These are phyloP conservation scores for Pluvialis apricaria DNA, from an alignment of 2,113 vertebrate genomes.

Conservation along the genomic window DNA sequence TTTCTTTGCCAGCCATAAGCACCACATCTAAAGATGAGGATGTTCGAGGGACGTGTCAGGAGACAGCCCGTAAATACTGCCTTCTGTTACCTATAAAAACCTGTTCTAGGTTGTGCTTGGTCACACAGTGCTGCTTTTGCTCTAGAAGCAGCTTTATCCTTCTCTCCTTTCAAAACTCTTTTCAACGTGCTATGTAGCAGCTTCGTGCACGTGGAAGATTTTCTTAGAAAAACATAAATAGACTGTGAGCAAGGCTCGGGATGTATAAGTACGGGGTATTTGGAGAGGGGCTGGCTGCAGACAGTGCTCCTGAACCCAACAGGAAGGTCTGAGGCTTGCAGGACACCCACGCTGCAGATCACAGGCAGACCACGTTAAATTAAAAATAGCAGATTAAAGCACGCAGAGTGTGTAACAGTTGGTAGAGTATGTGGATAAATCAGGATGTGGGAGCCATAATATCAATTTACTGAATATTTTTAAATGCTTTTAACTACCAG, in stretches of 20 bases:
- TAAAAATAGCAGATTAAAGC: conserved; percentile 48
- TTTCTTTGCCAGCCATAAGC: neutral
- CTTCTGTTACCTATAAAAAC: neutral
- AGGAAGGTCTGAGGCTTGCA: neutral
- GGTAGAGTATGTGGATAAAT: neutral
- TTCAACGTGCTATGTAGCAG: rapidly evolving
- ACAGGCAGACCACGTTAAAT: neutral
- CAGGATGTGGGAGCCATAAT: neutral
- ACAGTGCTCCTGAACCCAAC: neutral
- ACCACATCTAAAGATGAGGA: neutral
- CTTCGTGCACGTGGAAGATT: neutral
- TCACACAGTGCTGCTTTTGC: neutral
- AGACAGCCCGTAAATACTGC: neutral
- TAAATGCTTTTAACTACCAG: neutral
- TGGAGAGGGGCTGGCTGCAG: neutral
- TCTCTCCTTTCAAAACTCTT: neutral
- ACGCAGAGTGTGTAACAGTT: conserved; percentile 42
- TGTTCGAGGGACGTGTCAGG: neutral
- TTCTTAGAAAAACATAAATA: neutral
- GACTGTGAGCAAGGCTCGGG: rapidly evolving
- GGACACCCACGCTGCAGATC: neutral
- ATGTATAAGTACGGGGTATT: neutral
- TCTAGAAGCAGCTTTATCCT: neutral
- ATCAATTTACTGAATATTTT: conserved; percentile 44
- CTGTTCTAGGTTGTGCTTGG: neutral